These are phyloP conservation scores for Nesidiocoris tenuis DNA, from an alignment of 2,888 invertebrate genomes.

Conservation along the genomic window DNA sequence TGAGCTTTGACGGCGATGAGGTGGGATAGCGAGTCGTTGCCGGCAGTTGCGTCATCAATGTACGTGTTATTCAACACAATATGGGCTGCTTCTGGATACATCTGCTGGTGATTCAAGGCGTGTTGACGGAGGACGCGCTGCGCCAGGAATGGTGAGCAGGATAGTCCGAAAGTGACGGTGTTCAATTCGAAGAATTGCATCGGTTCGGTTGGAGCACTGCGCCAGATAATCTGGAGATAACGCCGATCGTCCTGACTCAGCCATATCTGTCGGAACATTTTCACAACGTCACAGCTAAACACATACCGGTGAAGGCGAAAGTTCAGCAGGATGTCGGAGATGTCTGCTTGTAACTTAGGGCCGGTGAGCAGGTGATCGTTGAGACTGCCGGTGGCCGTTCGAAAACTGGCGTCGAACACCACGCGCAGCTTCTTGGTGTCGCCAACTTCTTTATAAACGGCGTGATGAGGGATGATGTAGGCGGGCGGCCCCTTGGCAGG, in stretches of 20 bases:
- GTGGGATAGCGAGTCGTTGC: no score
- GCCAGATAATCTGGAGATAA: conserved; percentile 17
- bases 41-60: no score
- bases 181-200: no score
- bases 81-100: no score
- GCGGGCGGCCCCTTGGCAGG: neutral
- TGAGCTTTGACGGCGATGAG: no score
- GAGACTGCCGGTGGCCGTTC: neutral
- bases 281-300: conserved; percentile 15
- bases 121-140: no score
- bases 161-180: no score
- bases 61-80: no score
- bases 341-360: conserved; percentile 16
- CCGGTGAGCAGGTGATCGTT: conserved; percentile 26
- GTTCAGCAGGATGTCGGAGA: conserved; percentile 15
- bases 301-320: conserved; percentile 1
- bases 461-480: conserved; percentile 14
- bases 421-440: conserved; percentile 3
- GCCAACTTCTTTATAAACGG: conserved; percentile 9
- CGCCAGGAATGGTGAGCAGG: no score
- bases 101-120: no score
- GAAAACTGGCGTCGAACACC: conserved; percentile 20
- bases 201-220: neutral
- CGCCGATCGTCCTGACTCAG: neutral
- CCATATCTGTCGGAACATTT: conserved; percentile 23